A percentile compares a stretch with the other conserved stretches of the same genome.
Conservation (phyloP, 2,113 vertebrate genomes). For the Strix uralensis region DNA sequence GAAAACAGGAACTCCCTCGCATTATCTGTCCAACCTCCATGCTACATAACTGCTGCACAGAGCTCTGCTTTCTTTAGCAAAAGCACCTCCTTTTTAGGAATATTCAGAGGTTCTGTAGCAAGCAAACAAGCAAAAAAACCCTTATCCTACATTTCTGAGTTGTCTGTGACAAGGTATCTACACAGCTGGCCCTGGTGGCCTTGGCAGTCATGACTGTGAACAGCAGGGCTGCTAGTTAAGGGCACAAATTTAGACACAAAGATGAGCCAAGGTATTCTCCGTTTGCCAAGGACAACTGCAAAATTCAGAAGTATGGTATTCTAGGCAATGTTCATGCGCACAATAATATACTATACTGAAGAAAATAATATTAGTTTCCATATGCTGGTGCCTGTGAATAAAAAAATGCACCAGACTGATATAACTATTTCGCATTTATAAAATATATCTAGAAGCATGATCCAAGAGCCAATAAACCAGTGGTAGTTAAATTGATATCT, state of each 20-base stretch:
- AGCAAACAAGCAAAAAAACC: neutral
- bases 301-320: neutral
- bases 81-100: neutral
- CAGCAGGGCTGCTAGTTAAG: neutral
- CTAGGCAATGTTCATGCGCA: neutral
- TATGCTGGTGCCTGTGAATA: neutral
- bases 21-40: fast-evolving
- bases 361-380: neutral
- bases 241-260: neutral
- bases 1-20: neutral
- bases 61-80: neutral
- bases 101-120: neutral
- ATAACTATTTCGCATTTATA: neutral
- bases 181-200: neutral
- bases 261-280: neutral
- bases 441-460: neutral
- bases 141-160: neutral
- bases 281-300: neutral
- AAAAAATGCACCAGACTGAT: neutral
- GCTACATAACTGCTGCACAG: neutral
- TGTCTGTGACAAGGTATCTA: neutral
- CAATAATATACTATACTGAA: neutral
- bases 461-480: neutral
- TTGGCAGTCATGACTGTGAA: neutral
- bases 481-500: neutral